phyloP scores from a whole-genome alignment of 2,888 invertebrate species.

The Sycophila texana region DNA sequence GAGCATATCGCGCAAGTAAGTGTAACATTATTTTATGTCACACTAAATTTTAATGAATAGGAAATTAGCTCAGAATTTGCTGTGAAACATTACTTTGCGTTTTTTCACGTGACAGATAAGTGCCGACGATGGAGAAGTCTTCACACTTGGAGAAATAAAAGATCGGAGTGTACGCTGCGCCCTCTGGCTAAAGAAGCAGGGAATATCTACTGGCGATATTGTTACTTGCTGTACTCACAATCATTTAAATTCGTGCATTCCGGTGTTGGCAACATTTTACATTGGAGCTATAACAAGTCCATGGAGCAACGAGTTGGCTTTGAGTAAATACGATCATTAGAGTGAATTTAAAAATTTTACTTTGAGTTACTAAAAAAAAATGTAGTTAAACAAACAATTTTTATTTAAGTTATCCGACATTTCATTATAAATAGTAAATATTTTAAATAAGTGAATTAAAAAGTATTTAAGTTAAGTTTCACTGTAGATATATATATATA shows the following conservation, averaged over 20 bases:
- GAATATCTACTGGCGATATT: not conserved
- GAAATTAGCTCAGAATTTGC: not conserved
- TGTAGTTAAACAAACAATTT: too few species aligned
- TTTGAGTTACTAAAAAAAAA: too few species aligned
- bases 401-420: too few species aligned
- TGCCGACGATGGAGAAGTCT: not conserved
- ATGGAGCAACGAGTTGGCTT: not conserved
- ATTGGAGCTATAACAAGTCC: not conserved
- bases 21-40: not conserved
- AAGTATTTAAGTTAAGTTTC: too few species aligned
- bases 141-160: conserved; percentile 60
- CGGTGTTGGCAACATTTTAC: not conserved
- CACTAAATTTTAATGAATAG: not conserved
- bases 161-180: conserved; percentile 66
- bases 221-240: not conserved
- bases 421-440: too few species aligned
- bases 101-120: not conserved
- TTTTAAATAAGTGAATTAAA: too few species aligned
- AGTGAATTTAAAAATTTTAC: not conserved
- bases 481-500: too few species aligned
- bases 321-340: not conserved
- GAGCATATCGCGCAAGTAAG: not conserved
- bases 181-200: conserved; percentile 61
- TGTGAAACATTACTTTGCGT: not conserved
- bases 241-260: not conserved